Evolutionary conservation across 2,113 vertebrate species (phyloP).

Genomic region (Menura novaehollandiae): DNA sequence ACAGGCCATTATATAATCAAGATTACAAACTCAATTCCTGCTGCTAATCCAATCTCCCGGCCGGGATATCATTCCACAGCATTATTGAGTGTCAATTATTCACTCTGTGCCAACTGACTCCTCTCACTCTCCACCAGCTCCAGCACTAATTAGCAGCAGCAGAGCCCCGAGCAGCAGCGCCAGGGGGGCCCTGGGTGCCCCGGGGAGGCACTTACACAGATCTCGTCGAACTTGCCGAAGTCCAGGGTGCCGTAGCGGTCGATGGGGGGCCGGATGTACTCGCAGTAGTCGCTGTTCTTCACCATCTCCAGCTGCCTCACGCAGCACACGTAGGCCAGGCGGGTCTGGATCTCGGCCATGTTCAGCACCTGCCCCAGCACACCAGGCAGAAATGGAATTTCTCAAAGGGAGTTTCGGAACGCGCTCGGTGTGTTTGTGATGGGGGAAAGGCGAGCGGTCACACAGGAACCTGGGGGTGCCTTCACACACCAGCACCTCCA

Average conservation of each 20-base stretch:
- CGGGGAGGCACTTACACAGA: slow-evolving; percentile 80
- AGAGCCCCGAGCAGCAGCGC: accelerated
- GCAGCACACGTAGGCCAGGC: slow-evolving; percentile 93
- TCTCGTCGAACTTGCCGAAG: slow-evolving; percentile 91
- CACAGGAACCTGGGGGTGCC: background rate
- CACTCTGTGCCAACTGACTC: background rate
- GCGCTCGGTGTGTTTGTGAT: accelerated
- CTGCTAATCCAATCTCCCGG: background rate
- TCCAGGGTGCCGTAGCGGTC: slow-evolving; percentile 89
- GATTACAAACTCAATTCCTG: background rate
- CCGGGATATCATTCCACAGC: background rate
- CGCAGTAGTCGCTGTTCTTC: slow-evolving; percentile 88
- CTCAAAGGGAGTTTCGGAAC: accelerated
- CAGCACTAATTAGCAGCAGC: background rate
- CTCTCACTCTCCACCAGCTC: accelerated
- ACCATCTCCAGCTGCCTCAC: slow-evolving; percentile 91
- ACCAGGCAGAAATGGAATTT: accelerated
- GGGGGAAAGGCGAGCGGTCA: background rate
- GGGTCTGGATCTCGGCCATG: slow-evolving; percentile 95
- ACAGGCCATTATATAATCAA: background rate
- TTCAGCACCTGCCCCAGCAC: slow-evolving; percentile 81
- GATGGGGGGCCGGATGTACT: slow-evolving; percentile 90
- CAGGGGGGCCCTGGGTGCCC: background rate
- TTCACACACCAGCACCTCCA: background rate
- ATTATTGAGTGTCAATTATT: background rate